phyloP scores from a whole-genome alignment of 2,888 invertebrate species.

The Mylabris sibirica region DNA sequence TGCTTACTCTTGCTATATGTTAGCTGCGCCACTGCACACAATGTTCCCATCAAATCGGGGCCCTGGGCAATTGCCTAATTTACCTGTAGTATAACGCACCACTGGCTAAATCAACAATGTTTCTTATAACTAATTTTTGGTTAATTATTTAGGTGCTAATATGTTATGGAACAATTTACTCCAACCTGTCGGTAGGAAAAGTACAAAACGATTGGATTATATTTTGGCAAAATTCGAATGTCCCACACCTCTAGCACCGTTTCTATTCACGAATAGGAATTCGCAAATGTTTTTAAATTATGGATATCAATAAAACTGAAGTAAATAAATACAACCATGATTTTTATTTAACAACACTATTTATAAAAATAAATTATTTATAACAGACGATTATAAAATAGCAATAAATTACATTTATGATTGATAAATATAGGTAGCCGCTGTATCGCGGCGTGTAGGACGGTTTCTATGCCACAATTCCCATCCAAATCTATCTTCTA shows the following conservation, averaged over 20 bases:
- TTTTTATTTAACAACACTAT: background rate
- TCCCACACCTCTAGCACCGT: constrained; percentile 67
- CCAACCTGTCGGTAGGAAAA: constrained; percentile 74
- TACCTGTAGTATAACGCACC: too few relatives aligned
- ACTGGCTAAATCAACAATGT: too few relatives aligned
- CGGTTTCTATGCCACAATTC: constrained; percentile 19
- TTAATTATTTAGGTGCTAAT: constrained; percentile 67
- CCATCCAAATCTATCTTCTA: constrained; percentile 25
- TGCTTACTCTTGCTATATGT: too few relatives aligned
- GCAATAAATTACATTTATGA: constrained; percentile 1
- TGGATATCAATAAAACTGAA: constrained; percentile 58
- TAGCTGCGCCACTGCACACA: too few relatives aligned
- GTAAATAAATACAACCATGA: background rate
- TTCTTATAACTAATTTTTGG: background rate
- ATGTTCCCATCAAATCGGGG: too few relatives aligned
- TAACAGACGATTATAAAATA: background rate
- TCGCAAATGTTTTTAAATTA: constrained; percentile 59
- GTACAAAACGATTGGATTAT: constrained; percentile 64
- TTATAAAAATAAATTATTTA: too few relatives aligned
- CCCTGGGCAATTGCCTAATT: too few relatives aligned
- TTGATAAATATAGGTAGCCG: constrained; percentile 42
- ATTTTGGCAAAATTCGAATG: constrained; percentile 70
- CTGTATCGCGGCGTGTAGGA: constrained; percentile 41
- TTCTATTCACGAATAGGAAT: constrained; percentile 72
- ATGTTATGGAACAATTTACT: constrained; percentile 77